Percentiles rank a stretch among this genome's conserved stretches.
Evolutionary conservation across 2,888 invertebrate genomes (phyloP).

Genomic region (Drosophila gaucha): DNA sequence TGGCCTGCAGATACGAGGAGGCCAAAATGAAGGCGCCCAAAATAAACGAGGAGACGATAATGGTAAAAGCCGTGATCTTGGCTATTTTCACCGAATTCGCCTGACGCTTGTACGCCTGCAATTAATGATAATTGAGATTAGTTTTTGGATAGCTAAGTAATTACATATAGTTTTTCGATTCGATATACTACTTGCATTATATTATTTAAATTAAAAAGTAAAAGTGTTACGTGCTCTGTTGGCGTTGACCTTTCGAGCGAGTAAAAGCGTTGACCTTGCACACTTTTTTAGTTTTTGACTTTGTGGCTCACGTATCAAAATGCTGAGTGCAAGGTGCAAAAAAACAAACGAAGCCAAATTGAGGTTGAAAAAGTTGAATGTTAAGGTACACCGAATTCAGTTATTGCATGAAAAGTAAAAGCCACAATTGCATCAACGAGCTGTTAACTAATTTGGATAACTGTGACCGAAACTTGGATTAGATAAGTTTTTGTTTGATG

Average conservation of each 20-base stretch:
- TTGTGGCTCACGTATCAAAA: constrained; percentile 41
- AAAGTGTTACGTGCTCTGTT: constrained; percentile 47
- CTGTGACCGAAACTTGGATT: constrained; percentile 28
- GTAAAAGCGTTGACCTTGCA: constrained; percentile 58
- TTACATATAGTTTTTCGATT: background rate
- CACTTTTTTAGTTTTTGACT: constrained; percentile 25
- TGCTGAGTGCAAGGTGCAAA: constrained; percentile 49
- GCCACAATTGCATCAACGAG: constrained; percentile 30
- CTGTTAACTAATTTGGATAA: constrained; percentile 13
- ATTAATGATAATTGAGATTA: constrained; percentile 9
- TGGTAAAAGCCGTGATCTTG: constrained; percentile 92
- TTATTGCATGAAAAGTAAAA: constrained; percentile 22
- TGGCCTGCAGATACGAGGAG: constrained; percentile 92
- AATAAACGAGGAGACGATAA: constrained; percentile 92
- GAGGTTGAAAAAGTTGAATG: constrained; percentile 12
- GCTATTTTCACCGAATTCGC: constrained; percentile 94
- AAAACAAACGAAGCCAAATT: background rate
- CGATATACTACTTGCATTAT: background rate
- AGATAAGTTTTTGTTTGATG: constrained; percentile 19
- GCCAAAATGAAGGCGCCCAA: constrained; percentile 93
- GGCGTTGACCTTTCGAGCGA: constrained; percentile 44
- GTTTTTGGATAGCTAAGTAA: background rate
- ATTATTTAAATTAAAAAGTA: constrained; percentile 18
- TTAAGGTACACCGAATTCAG: constrained; percentile 17
- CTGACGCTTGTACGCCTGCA: constrained; percentile 91